Conservation (phyloP, 2,888 invertebrate species). For the Coelogynopora nodosa region DNA sequence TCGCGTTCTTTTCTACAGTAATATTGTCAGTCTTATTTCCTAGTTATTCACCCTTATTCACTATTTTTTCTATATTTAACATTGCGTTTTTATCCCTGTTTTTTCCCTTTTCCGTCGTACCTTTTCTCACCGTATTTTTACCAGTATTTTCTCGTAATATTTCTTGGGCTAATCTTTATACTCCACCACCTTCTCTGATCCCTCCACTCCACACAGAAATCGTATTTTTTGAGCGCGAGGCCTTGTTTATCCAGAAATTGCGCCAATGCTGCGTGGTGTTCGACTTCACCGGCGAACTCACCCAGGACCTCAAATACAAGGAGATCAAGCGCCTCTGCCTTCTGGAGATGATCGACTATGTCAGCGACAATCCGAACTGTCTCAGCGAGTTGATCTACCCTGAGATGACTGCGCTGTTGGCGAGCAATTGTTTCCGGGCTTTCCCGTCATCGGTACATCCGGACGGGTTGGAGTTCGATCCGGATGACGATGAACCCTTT, state of each 20-base stretch:
- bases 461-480: constrained; percentile 80
- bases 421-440: constrained; percentile 84
- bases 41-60: no score
- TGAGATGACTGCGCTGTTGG: constrained; percentile 88
- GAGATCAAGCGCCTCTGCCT: constrained; percentile 93
- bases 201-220: constrained; percentile 48
- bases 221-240: constrained; percentile 83
- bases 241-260: constrained; percentile 89
- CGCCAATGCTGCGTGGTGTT: constrained; percentile 96
- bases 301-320: constrained; percentile 96
- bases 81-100: no score
- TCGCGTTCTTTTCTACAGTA: no score
- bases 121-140: no score
- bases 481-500: constrained; percentile 98
- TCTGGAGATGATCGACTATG: constrained; percentile 94
- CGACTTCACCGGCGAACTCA: constrained; percentile 86
- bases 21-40: no score
- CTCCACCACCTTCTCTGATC: background rate
- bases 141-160: no score
- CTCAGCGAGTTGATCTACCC: constrained; percentile 95
- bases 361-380: constrained; percentile 81
- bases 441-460: constrained; percentile 82
- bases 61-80: no score
- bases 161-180: no score
- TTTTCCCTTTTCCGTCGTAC: no score